phyloP scores from a whole-genome alignment of 2,888 invertebrate species.

The Cataglyphis livida region DNA sequence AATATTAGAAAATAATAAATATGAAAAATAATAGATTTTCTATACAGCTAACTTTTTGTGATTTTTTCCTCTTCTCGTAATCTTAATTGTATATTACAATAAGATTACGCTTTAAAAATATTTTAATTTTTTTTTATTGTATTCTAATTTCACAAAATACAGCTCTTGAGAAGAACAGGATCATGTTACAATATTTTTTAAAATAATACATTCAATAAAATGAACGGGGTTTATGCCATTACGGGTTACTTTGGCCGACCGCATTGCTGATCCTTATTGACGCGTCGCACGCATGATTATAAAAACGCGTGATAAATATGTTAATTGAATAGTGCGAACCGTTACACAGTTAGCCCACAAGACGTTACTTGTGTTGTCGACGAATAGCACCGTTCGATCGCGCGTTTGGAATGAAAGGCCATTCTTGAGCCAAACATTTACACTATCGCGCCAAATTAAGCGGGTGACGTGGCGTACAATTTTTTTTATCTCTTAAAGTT shows the following conservation, averaged over 20 bases:
- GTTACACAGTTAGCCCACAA: constrained; percentile 64
- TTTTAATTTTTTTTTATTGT: neutral
- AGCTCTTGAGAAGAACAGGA: neutral
- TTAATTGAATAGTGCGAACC: constrained; percentile 75
- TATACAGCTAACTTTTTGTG: neutral
- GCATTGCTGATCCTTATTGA: neutral
- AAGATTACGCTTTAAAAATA: neutral
- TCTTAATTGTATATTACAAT: neutral
- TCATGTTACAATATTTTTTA: neutral
- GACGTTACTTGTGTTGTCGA: constrained; percentile 50
- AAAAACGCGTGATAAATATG: constrained; percentile 71
- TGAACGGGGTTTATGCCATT: constrained; percentile 24
- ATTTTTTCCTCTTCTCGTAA: neutral
- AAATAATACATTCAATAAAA: constrained; percentile 36
- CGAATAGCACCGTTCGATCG: constrained; percentile 57
- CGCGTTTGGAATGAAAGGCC: constrained; percentile 51
- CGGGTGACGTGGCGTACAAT: neutral
- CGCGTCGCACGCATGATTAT: constrained; percentile 17
- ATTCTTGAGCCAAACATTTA: neutral
- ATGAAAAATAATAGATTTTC: neutral
- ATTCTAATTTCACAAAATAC: neutral
- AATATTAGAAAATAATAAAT: neutral
- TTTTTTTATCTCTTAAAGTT: neutral
- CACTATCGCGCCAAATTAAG: neutral
- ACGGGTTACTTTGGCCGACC: neutral